phyloP scores from a whole-genome alignment of 2,888 invertebrate species.

The Lasioglossum calceatum region DNA sequence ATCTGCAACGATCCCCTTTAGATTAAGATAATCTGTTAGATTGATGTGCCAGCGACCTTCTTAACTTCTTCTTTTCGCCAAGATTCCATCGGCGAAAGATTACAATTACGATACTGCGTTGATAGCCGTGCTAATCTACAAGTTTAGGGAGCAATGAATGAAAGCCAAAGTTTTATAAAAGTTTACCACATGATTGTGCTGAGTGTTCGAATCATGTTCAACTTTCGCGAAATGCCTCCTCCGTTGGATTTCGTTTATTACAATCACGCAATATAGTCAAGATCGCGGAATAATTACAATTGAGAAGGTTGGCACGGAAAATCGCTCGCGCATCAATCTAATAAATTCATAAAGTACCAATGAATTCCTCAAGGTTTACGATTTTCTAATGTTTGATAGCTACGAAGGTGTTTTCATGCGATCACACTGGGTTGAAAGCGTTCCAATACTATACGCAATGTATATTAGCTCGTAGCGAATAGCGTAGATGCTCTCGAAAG shows the following conservation, averaged over 20 bases:
- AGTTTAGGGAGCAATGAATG: not conserved
- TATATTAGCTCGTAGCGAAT: not conserved
- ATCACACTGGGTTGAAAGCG: not conserved
- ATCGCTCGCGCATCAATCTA: slow-evolving; percentile 2
- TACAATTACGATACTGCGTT: not conserved
- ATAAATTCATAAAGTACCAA: slow-evolving; percentile 27
- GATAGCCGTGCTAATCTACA: not conserved
- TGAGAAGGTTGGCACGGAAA: not conserved
- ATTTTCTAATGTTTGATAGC: slow-evolving; percentile 47
- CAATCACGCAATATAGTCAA: not conserved
- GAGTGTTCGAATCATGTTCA: not conserved
- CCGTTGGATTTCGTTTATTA: not conserved
- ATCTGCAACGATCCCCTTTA: slow-evolving; percentile 20
- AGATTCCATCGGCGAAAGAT: not conserved
- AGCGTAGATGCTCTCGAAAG: not conserved
- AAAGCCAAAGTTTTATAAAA: not conserved
- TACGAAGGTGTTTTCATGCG: slow-evolving; percentile 6
- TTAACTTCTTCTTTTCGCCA: not conserved
- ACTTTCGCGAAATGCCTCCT: not conserved
- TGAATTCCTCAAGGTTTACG: slow-evolving; percentile 33
- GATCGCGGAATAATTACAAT: not conserved
- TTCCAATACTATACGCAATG: not conserved
- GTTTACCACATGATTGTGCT: not conserved
- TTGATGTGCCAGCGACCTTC: slow-evolving; percentile 1
- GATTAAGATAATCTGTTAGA: slow-evolving; percentile 14